These are phyloP conservation scores for Dryadula phaetusa DNA, from an alignment of 2,888 invertebrate genomes.

Conservation along the genomic window DNA sequence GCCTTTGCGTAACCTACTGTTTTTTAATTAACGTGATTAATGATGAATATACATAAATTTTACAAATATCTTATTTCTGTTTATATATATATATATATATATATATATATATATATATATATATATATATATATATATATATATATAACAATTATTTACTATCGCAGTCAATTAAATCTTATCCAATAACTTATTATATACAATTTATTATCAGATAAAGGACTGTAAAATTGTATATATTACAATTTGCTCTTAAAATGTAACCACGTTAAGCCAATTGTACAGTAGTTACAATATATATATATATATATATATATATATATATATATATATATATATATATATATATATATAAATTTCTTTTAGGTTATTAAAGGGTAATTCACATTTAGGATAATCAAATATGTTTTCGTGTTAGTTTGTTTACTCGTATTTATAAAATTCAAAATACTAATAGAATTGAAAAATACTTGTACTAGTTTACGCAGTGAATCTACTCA, in stretches of 20 bases:
- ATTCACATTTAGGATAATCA: no score
- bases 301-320: no score
- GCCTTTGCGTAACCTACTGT: neutral
- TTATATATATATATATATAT: no score
- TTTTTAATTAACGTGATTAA: no score
- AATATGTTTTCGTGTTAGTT: no score
- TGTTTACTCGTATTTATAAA: neutral
- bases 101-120: neutral
- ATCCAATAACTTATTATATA: neutral
- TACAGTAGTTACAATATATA: neutral
- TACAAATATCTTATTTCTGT: no score
- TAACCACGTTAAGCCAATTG: neutral
- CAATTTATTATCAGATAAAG: slow-evolving; percentile 24
- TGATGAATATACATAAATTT: neutral
- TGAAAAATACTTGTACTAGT: neutral
- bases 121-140: neutral
- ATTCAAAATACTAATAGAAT: neutral
- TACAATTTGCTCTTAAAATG: slow-evolving; percentile 24
- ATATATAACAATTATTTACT: neutral
- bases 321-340: no score
- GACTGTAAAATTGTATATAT: slow-evolving; percentile 26
- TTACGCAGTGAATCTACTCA: neutral
- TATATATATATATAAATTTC: no score
- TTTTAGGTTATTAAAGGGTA: no score
- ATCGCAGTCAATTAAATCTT: neutral